A percentile compares a stretch with the other conserved stretches of the same genome.
These are phyloP conservation scores for Siphamia tubifer DNA, from an alignment of 2,113 vertebrate genomes.

Conservation along the genomic window DNA sequence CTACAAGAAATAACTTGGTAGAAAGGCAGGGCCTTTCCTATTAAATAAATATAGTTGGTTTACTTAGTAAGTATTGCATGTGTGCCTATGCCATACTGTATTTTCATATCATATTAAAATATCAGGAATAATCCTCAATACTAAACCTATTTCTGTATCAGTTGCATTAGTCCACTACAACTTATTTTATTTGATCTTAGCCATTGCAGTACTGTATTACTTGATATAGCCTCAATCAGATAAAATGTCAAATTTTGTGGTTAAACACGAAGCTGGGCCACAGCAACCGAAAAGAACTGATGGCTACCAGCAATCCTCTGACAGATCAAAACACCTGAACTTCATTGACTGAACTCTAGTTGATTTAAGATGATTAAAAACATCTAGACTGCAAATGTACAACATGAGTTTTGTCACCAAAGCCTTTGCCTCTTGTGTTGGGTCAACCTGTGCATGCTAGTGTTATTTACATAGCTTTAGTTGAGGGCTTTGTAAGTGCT, in stretches of 20 bases:
- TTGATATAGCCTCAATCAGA: background rate
- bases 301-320: background rate
- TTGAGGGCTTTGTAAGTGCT: slow-evolving; percentile 21
- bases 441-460: background rate
- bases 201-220: too few relatives aligned
- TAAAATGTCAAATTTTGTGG: background rate
- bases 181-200: too few relatives aligned
- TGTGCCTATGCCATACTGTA: too few relatives aligned
- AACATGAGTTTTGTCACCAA: background rate
- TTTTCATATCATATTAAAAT: background rate
- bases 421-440: background rate
- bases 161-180: too few relatives aligned
- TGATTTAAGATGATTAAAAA: background rate
- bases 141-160: background rate
- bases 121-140: background rate
- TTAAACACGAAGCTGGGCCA: background rate
- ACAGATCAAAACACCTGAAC: background rate
- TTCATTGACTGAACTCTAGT: background rate
- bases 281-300: background rate
- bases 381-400: slow-evolving; percentile 13
- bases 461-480: slow-evolving; percentile 46
- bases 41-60: too few relatives aligned
- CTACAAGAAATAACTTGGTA: background rate
- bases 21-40: too few relatives aligned
- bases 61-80: too few relatives aligned